Conservation (phyloP, 2,113 vertebrate species). For the Urocynchramus pylzowi region DNA sequence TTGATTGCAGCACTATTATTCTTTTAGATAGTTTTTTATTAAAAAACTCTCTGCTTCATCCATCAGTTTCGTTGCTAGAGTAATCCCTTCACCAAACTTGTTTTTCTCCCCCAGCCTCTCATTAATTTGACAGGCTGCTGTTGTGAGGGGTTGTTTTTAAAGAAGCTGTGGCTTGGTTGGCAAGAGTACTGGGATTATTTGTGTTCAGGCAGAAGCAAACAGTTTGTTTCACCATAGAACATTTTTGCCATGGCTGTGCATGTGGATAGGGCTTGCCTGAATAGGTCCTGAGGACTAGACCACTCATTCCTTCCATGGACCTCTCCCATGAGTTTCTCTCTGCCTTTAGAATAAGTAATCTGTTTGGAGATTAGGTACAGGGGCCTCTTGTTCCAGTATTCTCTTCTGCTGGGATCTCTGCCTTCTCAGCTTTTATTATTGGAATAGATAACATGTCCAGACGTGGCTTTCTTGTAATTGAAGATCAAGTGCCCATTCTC, state of each 20-base stretch:
- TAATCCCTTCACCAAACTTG: neutral
- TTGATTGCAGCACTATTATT: neutral
- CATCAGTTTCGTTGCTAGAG: neutral
- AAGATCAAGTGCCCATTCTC: neutral
- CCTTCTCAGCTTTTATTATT: neutral
- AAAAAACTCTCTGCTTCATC: neutral
- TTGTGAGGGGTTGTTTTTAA: neutral
- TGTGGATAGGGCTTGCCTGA: neutral
- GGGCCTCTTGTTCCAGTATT: neutral
- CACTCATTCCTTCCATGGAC: neutral
- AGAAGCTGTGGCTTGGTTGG: neutral
- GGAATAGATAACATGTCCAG: fast-evolving
- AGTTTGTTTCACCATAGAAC: neutral
- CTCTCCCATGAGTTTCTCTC: neutral
- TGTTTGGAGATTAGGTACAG: neutral
- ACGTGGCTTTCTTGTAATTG: neutral
- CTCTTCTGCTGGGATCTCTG: neutral
- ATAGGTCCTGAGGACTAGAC: neutral
- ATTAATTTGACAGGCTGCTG: neutral
- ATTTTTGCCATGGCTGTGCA: neutral
- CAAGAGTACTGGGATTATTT: neutral
- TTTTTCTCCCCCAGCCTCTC: neutral
- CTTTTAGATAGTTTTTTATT: neutral
- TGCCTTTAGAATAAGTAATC: neutral
- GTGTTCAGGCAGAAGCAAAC: neutral